phyloP scores from a whole-genome alignment of 1,140 invertebrate genomes.

The Camponotus floridanus region DNA sequence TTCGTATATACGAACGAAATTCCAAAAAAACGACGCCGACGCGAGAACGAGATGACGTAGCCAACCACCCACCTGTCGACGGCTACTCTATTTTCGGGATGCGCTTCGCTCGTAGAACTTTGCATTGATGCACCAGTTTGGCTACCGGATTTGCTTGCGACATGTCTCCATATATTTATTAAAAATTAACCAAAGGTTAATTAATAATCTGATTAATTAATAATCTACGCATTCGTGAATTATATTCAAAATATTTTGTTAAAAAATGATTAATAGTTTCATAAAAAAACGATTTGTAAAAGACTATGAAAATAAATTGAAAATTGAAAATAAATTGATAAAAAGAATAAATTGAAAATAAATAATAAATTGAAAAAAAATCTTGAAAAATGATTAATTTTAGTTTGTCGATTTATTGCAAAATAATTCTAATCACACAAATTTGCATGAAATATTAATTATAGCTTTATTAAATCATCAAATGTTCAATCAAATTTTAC shows the following conservation, averaged over 20 bases:
- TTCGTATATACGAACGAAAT: slow-evolving; percentile 42
- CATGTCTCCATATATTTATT: background rate
- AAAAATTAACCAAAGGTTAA: background rate
- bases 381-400: too few species aligned
- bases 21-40: slow-evolving; percentile 32
- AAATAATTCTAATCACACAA: too few species aligned
- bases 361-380: too few species aligned
- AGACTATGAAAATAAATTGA: too few species aligned
- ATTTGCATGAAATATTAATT: too few species aligned
- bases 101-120: slow-evolving; percentile 13
- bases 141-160: background rate
- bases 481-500: too few species aligned
- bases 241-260: background rate
- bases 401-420: too few species aligned
- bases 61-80: slow-evolving; percentile 51
- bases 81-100: slow-evolving; percentile 36
- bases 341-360: too few species aligned
- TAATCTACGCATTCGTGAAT: background rate
- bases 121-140: background rate
- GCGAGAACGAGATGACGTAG: slow-evolving; percentile 35
- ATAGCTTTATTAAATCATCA: too few species aligned
- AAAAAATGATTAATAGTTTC: background rate
- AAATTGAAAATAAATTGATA: too few species aligned
- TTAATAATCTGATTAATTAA: background rate
- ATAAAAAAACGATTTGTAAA: background rate